Percentiles rank a stretch among this genome's conserved stretches.
These are phyloP conservation scores for Oncopodura yosiiana DNA, from an alignment of 1,140 invertebrate species.

Conservation along the genomic window DNA sequence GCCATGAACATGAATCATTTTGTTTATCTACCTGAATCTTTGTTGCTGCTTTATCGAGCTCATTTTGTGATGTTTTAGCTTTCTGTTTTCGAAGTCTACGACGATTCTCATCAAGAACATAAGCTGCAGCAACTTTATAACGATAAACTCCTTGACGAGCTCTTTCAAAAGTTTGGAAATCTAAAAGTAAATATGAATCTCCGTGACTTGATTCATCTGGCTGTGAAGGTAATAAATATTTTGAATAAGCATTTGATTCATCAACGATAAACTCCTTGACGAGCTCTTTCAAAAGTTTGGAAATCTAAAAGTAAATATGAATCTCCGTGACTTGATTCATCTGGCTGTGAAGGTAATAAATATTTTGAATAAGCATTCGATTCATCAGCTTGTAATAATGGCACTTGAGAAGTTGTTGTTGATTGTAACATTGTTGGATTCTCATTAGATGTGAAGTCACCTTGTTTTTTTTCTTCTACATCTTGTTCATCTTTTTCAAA, in stretches of 20 bases:
- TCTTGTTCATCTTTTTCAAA: background rate
- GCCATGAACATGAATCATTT: too few species aligned
- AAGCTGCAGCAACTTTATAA: conserved; percentile 37
- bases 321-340: too few species aligned
- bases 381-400: conserved; percentile 40
- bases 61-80: conserved; percentile 3
- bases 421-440: conserved; percentile 4
- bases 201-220: too few species aligned
- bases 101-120: conserved; percentile 29
- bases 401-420: background rate
- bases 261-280: conserved; percentile 65
- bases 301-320: conserved; percentile 64
- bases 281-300: conserved; percentile 55
- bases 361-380: too few species aligned
- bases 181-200: conserved; percentile 55
- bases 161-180: conserved; percentile 82
- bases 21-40: conserved; percentile 47
- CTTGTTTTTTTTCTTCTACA: conserved; percentile 2
- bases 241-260: conserved; percentile 1
- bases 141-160: conserved; percentile 72
- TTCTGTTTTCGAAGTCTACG: conserved; percentile 43
- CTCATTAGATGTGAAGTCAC: conserved; percentile 21
- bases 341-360: too few species aligned
- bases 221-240: too few species aligned
- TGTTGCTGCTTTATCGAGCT: conserved; percentile 49